A percentile compares a stretch with the other conserved stretches of the same genome.
These are phyloP conservation scores for Charaxes varanes DNA, from an alignment of 1,140 invertebrate genomes.

Conservation along the genomic window DNA sequence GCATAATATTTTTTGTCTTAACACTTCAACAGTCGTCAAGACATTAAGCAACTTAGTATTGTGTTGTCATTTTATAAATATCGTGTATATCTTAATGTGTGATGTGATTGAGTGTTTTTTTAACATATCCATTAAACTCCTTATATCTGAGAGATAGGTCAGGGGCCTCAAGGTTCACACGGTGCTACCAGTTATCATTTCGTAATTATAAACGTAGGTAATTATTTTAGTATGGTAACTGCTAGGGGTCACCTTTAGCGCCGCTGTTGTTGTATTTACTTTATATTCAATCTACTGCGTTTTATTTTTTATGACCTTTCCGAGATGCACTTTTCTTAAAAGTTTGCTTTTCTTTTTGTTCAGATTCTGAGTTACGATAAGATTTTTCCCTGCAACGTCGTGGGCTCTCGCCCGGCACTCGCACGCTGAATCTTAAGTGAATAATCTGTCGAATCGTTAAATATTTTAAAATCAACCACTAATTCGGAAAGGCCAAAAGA, in stretches of 20 bases:
- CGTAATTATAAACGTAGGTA: slow-evolving; percentile 44
- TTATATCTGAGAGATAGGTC: slow-evolving; percentile 41
- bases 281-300: no score
- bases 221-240: slow-evolving; percentile 45
- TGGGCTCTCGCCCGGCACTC: no score
- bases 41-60: slow-evolving; percentile 17
- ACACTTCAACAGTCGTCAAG: slow-evolving; percentile 3
- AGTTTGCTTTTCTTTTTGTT: no score
- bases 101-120: slow-evolving; percentile 43
- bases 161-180: slow-evolving; percentile 34
- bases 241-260: slow-evolving; percentile 12
- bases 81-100: slow-evolving; percentile 40
- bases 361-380: no score
- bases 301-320: no score
- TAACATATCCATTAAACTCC: slow-evolving; percentile 51
- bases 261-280: no score
- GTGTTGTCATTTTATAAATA: slow-evolving; percentile 16
- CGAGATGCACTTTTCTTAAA: no score
- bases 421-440: no score
- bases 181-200: slow-evolving; percentile 34
- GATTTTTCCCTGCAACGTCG: no score
- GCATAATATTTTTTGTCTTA: not conserved
- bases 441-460: no score
- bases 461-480: no score
- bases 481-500: no score